Base-by-base conservation (phyloP, 2,113 vertebrate species). In the Oryzias woworae region DNA sequence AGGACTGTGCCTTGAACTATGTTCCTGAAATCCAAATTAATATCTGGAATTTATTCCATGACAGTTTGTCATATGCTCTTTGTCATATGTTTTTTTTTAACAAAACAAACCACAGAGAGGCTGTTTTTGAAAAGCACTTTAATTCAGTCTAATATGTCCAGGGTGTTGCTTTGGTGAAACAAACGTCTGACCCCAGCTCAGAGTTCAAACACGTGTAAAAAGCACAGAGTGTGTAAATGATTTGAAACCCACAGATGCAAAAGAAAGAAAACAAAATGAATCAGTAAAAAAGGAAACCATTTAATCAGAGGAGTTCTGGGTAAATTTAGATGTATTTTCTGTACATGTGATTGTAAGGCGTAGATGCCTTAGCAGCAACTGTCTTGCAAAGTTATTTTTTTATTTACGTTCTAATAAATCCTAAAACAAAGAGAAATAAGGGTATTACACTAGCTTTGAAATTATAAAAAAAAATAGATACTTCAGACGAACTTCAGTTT, bases 111-210 rank as follows among this genome's bases (percentile, higher is more conserved):
- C n/a, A 26, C 12, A 43, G 15, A 17, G 8, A 8, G 12, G 5
- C 4, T 18, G 2, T 71, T 23, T 65, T 75, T 85, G 42, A 71
- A 85, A 77, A 67, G 57, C 58, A 71, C 20, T 73, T 78, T 81
- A 53, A 74, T 77, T 73, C 61, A 62, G 50, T 69, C 60, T 18
- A 79, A 66, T 47, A 78, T 80, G 57, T 73, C 12, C 59, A 50
- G 58, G 52, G 44, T 22, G 23, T 53, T 43, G 31, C 51, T 67
- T 58, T 73, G 46, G 17, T 73, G 31, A 68, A 59, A 67, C 23
- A 69, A 53, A 74, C 52, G 59, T 68, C 22, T 44, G 62, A 72
- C 70, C 62, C 53, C 13, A 4, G 23, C 56, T 70, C 57, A 57
- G 20, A 63, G 47, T 26, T 58, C 50, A 22, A 68, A 62, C 17